phyloP scores from a whole-genome alignment of 2,888 invertebrate species.

The Bruchidius siliquastri region DNA sequence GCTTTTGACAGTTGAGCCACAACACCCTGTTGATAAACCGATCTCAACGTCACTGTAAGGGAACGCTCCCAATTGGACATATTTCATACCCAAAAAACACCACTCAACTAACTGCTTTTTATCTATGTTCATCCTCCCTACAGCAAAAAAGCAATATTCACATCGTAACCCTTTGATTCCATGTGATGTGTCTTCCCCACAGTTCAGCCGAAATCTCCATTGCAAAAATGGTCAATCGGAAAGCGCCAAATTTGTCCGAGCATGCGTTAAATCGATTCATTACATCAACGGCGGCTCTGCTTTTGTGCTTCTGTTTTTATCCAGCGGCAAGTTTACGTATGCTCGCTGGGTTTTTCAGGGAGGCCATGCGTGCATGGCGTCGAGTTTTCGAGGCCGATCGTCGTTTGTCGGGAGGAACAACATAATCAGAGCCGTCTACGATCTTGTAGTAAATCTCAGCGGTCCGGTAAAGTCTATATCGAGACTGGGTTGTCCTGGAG shows the following conservation, averaged over 20 bases:
- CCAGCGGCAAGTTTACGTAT: background rate
- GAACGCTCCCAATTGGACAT: too few relatives aligned
- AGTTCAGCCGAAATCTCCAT: background rate
- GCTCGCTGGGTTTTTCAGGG: background rate
- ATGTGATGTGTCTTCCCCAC: background rate
- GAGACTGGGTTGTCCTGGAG: background rate
- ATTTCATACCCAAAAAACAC: too few relatives aligned
- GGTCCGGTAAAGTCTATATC: background rate
- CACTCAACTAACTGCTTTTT: too few relatives aligned
- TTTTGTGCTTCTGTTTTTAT: background rate
- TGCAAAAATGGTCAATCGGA: conserved; percentile 6
- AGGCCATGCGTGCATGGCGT: background rate
- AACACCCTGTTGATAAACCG: too few relatives aligned
- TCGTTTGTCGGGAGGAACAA: background rate
- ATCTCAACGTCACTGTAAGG: too few relatives aligned
- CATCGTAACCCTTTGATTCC: too few relatives aligned
- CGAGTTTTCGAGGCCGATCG: background rate
- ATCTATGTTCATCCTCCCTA: too few relatives aligned
- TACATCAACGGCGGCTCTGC: conserved; percentile 6
- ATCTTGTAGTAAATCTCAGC: background rate
- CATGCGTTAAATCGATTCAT: conserved; percentile 9
- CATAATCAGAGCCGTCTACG: background rate
- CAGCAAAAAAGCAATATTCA: too few relatives aligned
- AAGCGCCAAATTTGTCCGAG: conserved; percentile 12
- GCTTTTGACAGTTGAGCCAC: too few relatives aligned